phyloP scores from a whole-genome alignment of 2,113 vertebrate genomes.

The Lepisosteus osseus region DNA sequence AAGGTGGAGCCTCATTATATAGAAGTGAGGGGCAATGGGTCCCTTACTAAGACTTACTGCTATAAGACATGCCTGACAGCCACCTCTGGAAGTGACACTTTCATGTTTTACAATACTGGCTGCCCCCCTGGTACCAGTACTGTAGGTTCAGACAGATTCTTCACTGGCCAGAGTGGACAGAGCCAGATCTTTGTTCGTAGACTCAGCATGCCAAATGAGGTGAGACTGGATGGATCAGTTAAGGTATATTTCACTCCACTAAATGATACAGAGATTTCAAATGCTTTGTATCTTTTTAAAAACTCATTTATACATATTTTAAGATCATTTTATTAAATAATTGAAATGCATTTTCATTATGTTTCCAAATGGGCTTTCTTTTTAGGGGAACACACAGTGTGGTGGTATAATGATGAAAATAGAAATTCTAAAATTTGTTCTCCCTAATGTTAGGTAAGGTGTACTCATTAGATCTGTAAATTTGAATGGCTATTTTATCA shows the following conservation, averaged over 20 bases:
- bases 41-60: slow-evolving; percentile 95
- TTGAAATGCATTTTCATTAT: no score
- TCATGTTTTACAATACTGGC: slow-evolving; percentile 98
- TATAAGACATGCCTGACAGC: slow-evolving; percentile 93
- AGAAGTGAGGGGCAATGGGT: slow-evolving; percentile 91
- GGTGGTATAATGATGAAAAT: no score
- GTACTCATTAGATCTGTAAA: no score
- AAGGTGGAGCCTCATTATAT: slow-evolving; percentile 94
- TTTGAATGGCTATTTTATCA: no score
- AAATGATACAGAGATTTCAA: neutral
- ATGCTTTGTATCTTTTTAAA: no score
- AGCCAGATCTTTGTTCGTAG: slow-evolving; percentile 87
- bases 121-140: slow-evolving; percentile 80
- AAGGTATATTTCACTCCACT: neutral
- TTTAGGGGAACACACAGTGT: no score
- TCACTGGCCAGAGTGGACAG: slow-evolving; percentile 87
- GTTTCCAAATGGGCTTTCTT: no score
- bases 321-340: no score
- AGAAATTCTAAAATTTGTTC: no score
- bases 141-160: slow-evolving; percentile 83
- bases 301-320: no score
- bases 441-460: no score
- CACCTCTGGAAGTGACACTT: slow-evolving; percentile 92
- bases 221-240: slow-evolving; percentile 47
- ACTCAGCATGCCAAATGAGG: slow-evolving; percentile 83